Percentiles rank a stretch among this genome's conserved stretches.
phyloP scores from a whole-genome alignment of 2,113 vertebrate genomes.

The Oncorhynchus kisutch region DNA sequence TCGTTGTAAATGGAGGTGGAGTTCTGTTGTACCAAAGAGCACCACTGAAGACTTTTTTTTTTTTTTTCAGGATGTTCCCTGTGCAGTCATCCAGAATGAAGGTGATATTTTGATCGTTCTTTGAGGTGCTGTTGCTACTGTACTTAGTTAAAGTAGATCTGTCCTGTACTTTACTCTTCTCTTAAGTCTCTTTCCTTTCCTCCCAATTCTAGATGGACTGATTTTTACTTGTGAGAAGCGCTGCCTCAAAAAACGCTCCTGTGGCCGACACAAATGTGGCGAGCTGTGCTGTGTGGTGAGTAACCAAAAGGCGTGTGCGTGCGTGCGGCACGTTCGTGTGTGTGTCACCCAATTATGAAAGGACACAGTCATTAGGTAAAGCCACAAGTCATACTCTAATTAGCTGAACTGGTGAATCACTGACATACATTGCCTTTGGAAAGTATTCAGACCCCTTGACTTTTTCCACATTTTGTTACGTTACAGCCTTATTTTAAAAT shows the following conservation, averaged over 20 bases:
- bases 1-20: background rate
- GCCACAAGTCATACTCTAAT: too few species aligned
- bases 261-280: slow-evolving; percentile 93
- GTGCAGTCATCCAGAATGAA: slow-evolving; percentile 86
- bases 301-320: background rate
- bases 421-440: too few species aligned
- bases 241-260: slow-evolving; percentile 93
- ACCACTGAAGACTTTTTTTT: background rate
- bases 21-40: background rate
- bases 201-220: slow-evolving; percentile 74
- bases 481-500: too few species aligned
- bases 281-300: slow-evolving; percentile 97
- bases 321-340: too few species aligned
- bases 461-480: too few species aligned
- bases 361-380: too few species aligned
- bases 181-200: slow-evolving; percentile 13
- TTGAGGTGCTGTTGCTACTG: background rate
- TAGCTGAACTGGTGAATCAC: too few species aligned
- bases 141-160: background rate
- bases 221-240: slow-evolving; percentile 91
- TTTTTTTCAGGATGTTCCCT: slow-evolving; percentile 85
- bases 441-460: too few species aligned
- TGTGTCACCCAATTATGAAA: too few species aligned
- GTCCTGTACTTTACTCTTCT: background rate
- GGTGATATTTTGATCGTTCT: slow-evolving; percentile 68